Conservation (phyloP, 2,113 vertebrate genomes). For the Calyptommatus sinebrachiatus region DNA sequence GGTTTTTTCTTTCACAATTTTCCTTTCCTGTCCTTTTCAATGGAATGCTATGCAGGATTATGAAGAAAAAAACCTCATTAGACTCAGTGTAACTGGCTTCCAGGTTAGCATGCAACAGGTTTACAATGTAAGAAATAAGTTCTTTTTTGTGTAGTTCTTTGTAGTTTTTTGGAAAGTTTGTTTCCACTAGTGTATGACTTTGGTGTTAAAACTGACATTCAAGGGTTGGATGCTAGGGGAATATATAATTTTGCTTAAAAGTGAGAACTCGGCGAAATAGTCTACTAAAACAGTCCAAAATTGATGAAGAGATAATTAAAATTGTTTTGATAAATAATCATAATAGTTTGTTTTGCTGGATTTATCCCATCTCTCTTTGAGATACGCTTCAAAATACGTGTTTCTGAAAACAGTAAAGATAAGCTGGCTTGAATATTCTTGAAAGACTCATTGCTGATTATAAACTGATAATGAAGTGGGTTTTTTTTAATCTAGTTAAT, state of each 20-base stretch:
- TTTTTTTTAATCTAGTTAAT: background rate
- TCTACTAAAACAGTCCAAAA: background rate
- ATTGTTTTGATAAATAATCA: background rate
- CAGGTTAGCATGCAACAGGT: too few species aligned
- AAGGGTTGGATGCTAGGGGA: background rate
- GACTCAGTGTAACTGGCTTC: background rate
- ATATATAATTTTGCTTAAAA: background rate
- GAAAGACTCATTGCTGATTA: slow-evolving; percentile 8
- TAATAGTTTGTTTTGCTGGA: background rate
- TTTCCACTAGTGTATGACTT: background rate
- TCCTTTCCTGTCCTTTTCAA: background rate
- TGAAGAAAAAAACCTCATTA: background rate
- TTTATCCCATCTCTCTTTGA: background rate
- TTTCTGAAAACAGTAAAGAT: slow-evolving; percentile 1
- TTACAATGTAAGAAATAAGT: background rate
- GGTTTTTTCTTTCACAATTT: background rate
- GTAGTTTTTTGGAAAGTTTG: background rate
- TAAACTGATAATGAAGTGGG: background rate
- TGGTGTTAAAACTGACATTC: background rate
- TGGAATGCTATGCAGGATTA: background rate
- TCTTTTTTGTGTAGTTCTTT: background rate
- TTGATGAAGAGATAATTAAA: background rate
- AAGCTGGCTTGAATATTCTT: background rate
- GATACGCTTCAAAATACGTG: background rate
- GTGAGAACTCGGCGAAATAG: background rate